Conservation (phyloP, 2,888 invertebrate genomes). For the Caenorhabditis becei region DNA sequence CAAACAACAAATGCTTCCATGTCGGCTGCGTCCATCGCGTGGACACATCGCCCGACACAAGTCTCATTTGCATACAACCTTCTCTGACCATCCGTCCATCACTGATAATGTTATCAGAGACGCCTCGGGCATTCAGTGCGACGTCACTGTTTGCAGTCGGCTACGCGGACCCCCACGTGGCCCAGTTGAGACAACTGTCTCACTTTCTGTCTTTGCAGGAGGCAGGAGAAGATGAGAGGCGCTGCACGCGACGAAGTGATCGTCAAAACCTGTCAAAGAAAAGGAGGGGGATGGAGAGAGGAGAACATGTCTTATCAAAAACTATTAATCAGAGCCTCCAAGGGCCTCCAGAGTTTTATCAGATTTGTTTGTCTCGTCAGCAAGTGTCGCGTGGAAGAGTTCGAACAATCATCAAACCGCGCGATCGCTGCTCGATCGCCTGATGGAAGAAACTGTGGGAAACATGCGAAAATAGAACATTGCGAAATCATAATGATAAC, state of each 20-base stretch:
- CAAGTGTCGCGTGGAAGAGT: conserved; percentile 26
- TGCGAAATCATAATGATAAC: conserved; percentile 7
- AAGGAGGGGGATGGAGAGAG: conserved; percentile 6
- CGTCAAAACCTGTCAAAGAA: conserved; percentile 50
- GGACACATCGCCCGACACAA: conserved; percentile 43
- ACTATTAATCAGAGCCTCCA: conserved; percentile 46
- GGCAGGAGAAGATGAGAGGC: conserved; percentile 8
- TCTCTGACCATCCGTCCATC: conserved; percentile 12
- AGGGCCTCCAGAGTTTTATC: conserved; percentile 22
- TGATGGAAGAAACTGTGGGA: conserved; percentile 33
- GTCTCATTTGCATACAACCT: conserved; percentile 55
- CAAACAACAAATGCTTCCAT: neutral
- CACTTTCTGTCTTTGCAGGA: conserved; percentile 30
- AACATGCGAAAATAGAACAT: conserved; percentile 3
- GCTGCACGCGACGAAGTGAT: conserved; percentile 42
- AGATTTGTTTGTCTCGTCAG: conserved; percentile 32
- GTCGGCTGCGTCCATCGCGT: neutral
- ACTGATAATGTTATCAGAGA: conserved; percentile 32
- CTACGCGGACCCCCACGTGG: conserved; percentile 50
- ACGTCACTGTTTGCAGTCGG: conserved; percentile 62
- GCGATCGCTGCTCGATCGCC: conserved; percentile 49
- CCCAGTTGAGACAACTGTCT: conserved; percentile 58
- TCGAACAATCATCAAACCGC: conserved; percentile 47
- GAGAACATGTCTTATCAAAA: conserved; percentile 57
- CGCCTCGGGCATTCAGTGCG: conserved; percentile 5